A percentile compares a stretch with the other conserved stretches of the same genome.
These are phyloP conservation scores for Amazona finschi DNA, from an alignment of 2,797 vertebrate genomes.

Conservation along the genomic window DNA sequence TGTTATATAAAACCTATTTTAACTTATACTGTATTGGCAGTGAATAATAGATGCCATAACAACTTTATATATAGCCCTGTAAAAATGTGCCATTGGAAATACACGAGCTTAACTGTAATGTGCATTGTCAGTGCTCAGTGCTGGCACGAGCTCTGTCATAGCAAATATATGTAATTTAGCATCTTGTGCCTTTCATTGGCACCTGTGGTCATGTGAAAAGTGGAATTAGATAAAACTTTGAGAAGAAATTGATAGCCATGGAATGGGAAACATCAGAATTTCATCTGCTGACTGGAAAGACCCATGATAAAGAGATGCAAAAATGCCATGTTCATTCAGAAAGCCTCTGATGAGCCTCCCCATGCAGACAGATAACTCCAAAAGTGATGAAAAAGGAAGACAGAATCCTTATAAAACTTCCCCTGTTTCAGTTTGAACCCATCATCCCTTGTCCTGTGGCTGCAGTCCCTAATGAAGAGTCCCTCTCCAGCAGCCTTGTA, in stretches of 20 bases:
- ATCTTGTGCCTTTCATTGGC: background rate
- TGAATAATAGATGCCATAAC: slow-evolving; percentile 71
- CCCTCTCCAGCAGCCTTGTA: background rate
- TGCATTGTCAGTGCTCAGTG: slow-evolving; percentile 58
- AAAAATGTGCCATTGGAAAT: slow-evolving; percentile 65
- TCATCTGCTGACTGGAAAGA: background rate
- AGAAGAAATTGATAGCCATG: background rate
- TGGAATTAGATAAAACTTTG: background rate
- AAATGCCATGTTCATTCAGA: background rate
- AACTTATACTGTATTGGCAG: slow-evolving; percentile 69
- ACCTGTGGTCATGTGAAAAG: slow-evolving; percentile 11
- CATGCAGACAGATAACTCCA: background rate
- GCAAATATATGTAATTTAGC: slow-evolving; percentile 13
- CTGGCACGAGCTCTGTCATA: slow-evolving; percentile 3
- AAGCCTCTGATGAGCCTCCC: background rate
- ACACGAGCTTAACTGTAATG: slow-evolving; percentile 55
- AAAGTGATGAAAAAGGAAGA: background rate
- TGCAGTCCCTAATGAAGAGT: background rate
- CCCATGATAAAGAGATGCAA: background rate
- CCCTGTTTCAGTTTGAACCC: background rate
- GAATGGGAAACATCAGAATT: background rate
- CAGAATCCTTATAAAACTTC: background rate
- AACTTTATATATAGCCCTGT: slow-evolving; percentile 66
- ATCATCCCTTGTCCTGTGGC: background rate
- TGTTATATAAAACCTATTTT: slow-evolving; percentile 68